phyloP scores from a whole-genome alignment of 2,888 invertebrate genomes.

The Allophyes oxyacanthae region DNA sequence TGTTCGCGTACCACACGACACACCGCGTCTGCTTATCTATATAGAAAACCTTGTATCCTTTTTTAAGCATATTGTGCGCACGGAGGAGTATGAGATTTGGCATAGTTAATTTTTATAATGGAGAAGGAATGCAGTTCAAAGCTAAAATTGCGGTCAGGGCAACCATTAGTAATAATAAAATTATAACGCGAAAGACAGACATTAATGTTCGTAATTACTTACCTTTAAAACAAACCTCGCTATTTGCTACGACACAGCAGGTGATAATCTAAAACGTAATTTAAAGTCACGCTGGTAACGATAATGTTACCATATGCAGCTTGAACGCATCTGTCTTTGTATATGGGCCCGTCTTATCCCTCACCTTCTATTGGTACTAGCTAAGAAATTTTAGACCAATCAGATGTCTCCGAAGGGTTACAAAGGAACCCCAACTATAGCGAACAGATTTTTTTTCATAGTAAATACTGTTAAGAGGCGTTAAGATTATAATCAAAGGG shows the following conservation, averaged over 20 bases:
- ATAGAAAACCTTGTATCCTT: no score
- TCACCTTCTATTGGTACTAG: conserved; percentile 70
- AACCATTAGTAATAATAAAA: no score
- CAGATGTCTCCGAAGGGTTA: conserved; percentile 55
- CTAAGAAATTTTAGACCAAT: conserved; percentile 70
- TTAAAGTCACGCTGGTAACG: conserved; percentile 67
- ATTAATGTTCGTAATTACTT: conserved; percentile 18
- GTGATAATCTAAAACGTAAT: conserved; percentile 65
- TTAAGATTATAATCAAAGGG: conserved; percentile 15
- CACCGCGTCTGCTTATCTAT: no score
- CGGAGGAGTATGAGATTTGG: no score
- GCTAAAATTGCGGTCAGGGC: no score
- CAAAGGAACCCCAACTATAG: conserved; percentile 69
- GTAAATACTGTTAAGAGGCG: conserved; percentile 36
- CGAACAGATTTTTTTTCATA: conserved; percentile 47
- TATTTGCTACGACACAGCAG: conserved; percentile 55
- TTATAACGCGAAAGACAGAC: conserved; percentile 2
- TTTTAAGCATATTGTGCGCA: no score
- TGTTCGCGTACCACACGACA: no score
- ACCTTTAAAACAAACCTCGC: conserved; percentile 14
- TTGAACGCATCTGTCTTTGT: conserved; percentile 76
- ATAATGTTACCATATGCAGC: conserved; percentile 67
- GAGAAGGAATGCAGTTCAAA: no score
- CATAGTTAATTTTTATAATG: no score
- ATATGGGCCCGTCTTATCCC: conserved; percentile 72